Percentiles rank a stretch among this genome's conserved stretches.
Evolutionary conservation across 2,113 vertebrate species (phyloP).

Genomic region (Ciconia stormi): DNA sequence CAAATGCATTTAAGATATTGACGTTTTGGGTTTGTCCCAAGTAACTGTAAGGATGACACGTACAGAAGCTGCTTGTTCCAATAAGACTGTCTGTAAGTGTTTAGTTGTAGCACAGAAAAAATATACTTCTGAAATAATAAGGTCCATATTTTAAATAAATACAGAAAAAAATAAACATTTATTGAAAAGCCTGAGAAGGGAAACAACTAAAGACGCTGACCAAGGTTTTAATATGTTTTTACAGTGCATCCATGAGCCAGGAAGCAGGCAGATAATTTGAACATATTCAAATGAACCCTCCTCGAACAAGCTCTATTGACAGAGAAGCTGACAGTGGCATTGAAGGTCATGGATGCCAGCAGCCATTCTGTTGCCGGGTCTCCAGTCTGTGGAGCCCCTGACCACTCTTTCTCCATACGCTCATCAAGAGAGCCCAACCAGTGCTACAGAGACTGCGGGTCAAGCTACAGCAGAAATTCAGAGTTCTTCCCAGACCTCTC

Average conservation of each 20-base stretch:
- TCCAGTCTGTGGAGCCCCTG: neutral
- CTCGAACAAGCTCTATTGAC: neutral
- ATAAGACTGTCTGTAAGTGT: neutral
- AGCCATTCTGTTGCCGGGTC: neutral
- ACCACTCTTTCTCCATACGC: fast-evolving
- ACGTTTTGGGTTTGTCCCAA: neutral
- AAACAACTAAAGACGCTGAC: neutral
- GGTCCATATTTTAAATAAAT: neutral
- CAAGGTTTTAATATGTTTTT: neutral
- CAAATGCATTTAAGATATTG: neutral
- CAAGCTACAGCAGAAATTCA: neutral
- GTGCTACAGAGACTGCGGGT: neutral
- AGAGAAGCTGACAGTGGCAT: neutral
- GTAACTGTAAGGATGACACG: neutral
- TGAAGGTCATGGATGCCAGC: neutral
- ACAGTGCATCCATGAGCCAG: neutral
- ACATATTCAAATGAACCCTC: neutral
- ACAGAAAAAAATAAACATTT: neutral
- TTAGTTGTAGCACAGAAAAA: neutral
- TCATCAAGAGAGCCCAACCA: neutral
- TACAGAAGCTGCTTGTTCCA: neutral
- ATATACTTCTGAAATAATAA: neutral
- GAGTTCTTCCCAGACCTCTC: neutral
- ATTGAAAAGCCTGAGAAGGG: neutral
- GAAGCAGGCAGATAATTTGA: neutral